Evolutionary conservation across 2,888 invertebrate species (phyloP), one percentile per base, ranked within the genome.

Genomic region (Eristalis tenax): DNA sequence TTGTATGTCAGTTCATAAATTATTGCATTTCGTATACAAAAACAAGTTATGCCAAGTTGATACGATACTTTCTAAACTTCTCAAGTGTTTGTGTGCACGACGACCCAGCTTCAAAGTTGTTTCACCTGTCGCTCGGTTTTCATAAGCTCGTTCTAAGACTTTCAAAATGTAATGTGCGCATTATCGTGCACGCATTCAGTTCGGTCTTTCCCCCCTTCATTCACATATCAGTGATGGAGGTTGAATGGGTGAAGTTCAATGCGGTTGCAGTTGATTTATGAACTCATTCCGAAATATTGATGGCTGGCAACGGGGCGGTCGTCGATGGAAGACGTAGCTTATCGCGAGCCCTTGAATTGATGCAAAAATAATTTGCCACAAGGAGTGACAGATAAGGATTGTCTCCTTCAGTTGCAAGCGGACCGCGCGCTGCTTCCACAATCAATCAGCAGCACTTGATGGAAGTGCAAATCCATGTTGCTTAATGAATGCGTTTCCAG

Each of bases 21-120:
- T 18, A 8, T 18, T 50, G 50, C 18, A 50, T 18, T 50, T 18
- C 6, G n/a, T 50, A 43, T 15, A n/a, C n/a, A 18, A 69, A 69
- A 32, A 69, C 69, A 4, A 35, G 56, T 57, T 56, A 56, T 32
- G 56, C 22, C 22, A 35, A 50, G 50, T 50, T 18, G 50, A 50
- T 18, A 18, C 18, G 50, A 50, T 40, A 61, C 61, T 71, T 71
- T 71, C 61, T 71, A 71, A 71, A 70, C n/a, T 6, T 71, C 26
- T 61, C 4, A 71, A 71, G 61, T 59, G 43, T 61, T 26, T 71
- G 22, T 23, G 23, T 18, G 18, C 18, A 50, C 50, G 50, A 50
- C 18, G 18, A 18, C n/a, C 1, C 1, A 1, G 50, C 50, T n/a
- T n/a, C 50, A 5, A 50, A 50, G 50, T 8, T 50, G 50, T 50